These are phyloP conservation scores for Parnassius orleans DNA, from an alignment of 2,888 invertebrate species.

Conservation along the genomic window DNA sequence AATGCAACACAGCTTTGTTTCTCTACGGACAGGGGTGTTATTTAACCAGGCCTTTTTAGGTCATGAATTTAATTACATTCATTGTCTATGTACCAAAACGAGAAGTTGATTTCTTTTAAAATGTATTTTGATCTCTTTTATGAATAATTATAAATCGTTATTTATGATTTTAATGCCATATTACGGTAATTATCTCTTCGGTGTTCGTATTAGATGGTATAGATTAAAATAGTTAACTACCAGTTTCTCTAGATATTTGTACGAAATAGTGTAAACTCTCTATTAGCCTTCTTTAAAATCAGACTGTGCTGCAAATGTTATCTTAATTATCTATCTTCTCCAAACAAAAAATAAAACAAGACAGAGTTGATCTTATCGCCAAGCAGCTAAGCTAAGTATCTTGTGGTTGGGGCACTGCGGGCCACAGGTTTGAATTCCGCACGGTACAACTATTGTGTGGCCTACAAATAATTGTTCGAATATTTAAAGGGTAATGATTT, in stretches of 20 bases:
- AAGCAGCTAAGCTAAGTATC: too few relatives aligned
- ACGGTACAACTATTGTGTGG: too few relatives aligned
- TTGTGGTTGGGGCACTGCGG: too few relatives aligned
- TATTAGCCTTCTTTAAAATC: constrained; percentile 8
- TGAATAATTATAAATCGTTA: constrained; percentile 66
- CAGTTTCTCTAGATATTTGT: constrained; percentile 26
- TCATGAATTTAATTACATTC: neutral
- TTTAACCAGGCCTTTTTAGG: neutral
- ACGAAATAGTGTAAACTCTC: constrained; percentile 15
- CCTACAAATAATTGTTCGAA: too few relatives aligned
- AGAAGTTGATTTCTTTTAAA: constrained; percentile 32
- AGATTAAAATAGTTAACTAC: constrained; percentile 30
- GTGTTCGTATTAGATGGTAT: constrained; percentile 48
- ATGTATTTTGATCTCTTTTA: constrained; percentile 73
- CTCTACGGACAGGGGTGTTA: too few relatives aligned
- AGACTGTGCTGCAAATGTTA: constrained; percentile 2
- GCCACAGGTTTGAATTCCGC: too few relatives aligned
- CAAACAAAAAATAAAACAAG: too few relatives aligned
- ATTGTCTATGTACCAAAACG: constrained; percentile 20
- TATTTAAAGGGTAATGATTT: too few relatives aligned
- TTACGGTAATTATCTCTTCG: constrained; percentile 65
- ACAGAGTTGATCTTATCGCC: too few relatives aligned
- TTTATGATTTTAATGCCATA: constrained; percentile 78
- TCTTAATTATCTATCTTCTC: too few relatives aligned
- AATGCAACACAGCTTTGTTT: too few relatives aligned